Conservation (phyloP, 2,113 vertebrate genomes). For the Lipotes vexillifer region DNA sequence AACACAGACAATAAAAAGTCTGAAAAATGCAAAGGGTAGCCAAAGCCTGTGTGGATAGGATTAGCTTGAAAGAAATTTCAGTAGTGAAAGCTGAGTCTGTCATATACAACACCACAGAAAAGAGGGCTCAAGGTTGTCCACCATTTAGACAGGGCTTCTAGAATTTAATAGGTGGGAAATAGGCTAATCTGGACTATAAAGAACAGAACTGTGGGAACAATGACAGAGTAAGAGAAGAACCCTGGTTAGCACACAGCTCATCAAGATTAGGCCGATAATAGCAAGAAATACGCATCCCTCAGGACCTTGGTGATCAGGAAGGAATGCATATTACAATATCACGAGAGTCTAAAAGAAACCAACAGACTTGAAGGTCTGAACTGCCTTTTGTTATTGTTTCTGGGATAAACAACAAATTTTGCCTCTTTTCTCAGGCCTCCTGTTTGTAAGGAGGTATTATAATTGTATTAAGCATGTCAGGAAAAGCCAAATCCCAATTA, state of each 20-base stretch:
- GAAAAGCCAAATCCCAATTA: slow-evolving; percentile 42
- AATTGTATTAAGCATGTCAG: slow-evolving; percentile 26
- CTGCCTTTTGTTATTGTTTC: not conserved
- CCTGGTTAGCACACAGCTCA: not conserved
- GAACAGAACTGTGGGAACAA: not conserved
- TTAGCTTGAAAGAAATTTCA: not conserved
- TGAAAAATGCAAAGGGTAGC: not conserved
- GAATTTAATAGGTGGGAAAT: not conserved
- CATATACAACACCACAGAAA: not conserved
- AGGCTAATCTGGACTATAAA: not conserved
- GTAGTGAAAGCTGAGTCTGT: slow-evolving; percentile 15
- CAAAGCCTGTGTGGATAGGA: not conserved
- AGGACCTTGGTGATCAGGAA: not conserved
- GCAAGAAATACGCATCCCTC: not conserved
- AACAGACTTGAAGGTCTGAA: not conserved
- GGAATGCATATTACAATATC: not conserved
- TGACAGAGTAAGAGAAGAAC: not conserved
- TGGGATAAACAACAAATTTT: not conserved
- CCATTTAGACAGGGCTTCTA: not conserved
- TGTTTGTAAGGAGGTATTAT: not conserved
- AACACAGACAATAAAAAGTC: not conserved
- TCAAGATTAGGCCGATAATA: not conserved
- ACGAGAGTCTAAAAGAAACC: not conserved
- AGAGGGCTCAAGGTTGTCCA: not conserved
- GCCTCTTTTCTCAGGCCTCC: slow-evolving; percentile 2